Percentiles rank a stretch among this genome's conserved stretches.
These are phyloP conservation scores for Labeo catla DNA, from an alignment of 2,113 vertebrate genomes.

Conservation along the genomic window DNA sequence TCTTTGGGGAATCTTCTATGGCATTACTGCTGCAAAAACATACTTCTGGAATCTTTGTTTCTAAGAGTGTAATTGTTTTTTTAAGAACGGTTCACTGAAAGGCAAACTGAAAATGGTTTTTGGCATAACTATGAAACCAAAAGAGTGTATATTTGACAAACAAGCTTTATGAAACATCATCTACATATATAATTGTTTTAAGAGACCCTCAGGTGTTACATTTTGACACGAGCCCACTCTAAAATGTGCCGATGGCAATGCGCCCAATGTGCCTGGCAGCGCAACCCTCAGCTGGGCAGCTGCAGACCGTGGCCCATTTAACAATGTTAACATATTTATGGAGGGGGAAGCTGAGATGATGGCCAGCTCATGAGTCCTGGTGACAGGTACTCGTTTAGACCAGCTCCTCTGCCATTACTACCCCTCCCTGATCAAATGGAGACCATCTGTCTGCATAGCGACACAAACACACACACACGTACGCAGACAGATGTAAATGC, in stretches of 20 bases:
- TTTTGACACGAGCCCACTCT: not conserved
- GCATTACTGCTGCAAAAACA: too few species aligned
- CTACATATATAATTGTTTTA: constrained; percentile 13
- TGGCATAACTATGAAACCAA: not conserved
- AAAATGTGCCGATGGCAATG: not conserved
- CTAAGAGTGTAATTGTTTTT: not conserved
- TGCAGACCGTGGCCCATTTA: constrained; percentile 53
- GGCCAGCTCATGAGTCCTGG: constrained; percentile 57
- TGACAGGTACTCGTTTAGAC: constrained; percentile 62
- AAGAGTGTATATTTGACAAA: not conserved
- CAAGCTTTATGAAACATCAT: not conserved
- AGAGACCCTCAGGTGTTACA: constrained; percentile 15
- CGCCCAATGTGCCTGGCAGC: constrained; percentile 5
- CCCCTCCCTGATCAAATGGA: constrained; percentile 68
- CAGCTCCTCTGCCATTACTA: constrained; percentile 63
- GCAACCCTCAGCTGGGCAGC: constrained; percentile 33
- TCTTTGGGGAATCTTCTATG: too few species aligned
- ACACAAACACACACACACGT: constrained; percentile 53
- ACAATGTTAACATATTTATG: constrained; percentile 66
- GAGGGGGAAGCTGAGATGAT: constrained; percentile 50
- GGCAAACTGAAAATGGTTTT: not conserved
- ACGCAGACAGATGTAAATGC: constrained; percentile 62
- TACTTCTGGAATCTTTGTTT: too few species aligned
- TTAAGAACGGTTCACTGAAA: not conserved
- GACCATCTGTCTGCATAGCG: constrained; percentile 70